Evolutionary conservation across 2,888 invertebrate genomes (phyloP), one percentile per base, ranked within the genome.

Genomic region (Spialia ferax): DNA sequence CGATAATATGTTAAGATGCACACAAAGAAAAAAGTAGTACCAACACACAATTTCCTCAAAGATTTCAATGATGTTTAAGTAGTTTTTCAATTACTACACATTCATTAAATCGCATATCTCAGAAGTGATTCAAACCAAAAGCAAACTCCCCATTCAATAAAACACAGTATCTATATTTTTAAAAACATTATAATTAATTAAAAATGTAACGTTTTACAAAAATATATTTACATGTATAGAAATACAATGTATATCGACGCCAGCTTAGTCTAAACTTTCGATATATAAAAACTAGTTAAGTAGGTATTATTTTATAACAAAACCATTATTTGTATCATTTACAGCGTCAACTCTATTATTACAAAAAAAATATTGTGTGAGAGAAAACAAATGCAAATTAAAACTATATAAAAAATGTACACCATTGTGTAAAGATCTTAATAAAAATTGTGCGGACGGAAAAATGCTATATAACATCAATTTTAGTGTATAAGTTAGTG

Each of bases 121-220:
- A n/a, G n/a, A n/a, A n/a, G n/a, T n/a, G n/a, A n/a, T n/a, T n/a
- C n/a, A n/a, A n/a, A n/a, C n/a, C n/a, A n/a, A n/a, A n/a, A n/a
- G n/a, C n/a, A n/a, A n/a, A n/a, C n/a, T n/a, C n/a, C 3, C 26
- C 0, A 1, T 42, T 11, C 8, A 50, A 50, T 50, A 23, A 76
- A 80, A 84, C 67, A 74, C 18, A 8, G 42, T 62, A 71, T 81
- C 84, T 82, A 88, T 89, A 87, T 81, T 32, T 11, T 11, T 13
- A 87, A 91, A 91, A 91, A 90, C 89, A 86, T 89, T 91, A 84
- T 91, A 85, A 86, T 91, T 84, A 88, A 89, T 88, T 83, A 89
- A 89, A 91, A 91, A 88, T 88, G 82, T 91, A 93, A 93, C 91
- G 92, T 90, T 91, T 92, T 92, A 92, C 91, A 92, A 92, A 93